These are phyloP conservation scores for Chrysochloris asiatica DNA, from an alignment of 2,113 vertebrate species.

Conservation along the genomic window DNA sequence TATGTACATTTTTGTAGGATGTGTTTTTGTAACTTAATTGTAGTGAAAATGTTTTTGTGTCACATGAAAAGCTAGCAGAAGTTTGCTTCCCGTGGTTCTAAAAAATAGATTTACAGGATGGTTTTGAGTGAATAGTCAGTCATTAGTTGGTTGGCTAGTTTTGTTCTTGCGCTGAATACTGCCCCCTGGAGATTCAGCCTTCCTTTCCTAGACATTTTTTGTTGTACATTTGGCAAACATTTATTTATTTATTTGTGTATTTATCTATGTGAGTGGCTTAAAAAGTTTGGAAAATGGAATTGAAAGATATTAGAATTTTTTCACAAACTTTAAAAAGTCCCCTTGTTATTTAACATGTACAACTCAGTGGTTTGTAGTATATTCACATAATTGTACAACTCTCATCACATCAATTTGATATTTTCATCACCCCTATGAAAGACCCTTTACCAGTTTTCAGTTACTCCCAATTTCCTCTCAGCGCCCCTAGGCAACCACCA, in stretches of 20 bases:
- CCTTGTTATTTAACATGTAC: neutral
- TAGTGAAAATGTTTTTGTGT: slow-evolving; percentile 43
- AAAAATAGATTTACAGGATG: neutral
- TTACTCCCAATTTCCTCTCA: neutral
- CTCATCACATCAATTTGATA: neutral
- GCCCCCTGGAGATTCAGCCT: neutral
- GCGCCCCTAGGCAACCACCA: neutral
- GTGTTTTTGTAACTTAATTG: neutral
- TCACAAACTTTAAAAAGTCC: no score
- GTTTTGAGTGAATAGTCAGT: neutral
- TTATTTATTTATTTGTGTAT: neutral
- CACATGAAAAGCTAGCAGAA: slow-evolving; percentile 15
- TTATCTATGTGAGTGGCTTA: no score
- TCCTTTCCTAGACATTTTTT: neutral
- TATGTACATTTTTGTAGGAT: slow-evolving; percentile 32
- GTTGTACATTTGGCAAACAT: neutral
- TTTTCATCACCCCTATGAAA: slow-evolving; percentile 9
- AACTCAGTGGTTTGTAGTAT: neutral
- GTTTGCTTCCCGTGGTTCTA: slow-evolving; percentile 33
- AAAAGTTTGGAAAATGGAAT: no score
- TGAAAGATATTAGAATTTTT: no score
- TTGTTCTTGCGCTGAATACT: neutral
- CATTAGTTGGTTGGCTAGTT: neutral
- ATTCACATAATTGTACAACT: neutral
- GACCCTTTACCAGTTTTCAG: neutral